Conservation (phyloP, 2,888 invertebrate species). For the Ligdia adustata region DNA sequence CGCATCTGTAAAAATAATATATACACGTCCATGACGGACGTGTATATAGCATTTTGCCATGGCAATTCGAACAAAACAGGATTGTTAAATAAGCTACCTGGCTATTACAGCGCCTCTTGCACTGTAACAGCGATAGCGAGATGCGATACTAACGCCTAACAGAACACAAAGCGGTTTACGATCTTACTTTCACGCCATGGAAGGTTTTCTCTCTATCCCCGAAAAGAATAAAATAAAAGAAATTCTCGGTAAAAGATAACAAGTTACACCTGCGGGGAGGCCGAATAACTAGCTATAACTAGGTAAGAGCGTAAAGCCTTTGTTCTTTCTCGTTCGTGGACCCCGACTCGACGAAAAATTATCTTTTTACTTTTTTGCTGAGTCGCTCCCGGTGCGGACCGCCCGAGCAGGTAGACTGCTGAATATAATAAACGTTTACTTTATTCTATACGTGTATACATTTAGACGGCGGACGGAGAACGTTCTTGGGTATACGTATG, state of each 20-base stretch:
- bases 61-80: too few species aligned
- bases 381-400: constrained; percentile 64
- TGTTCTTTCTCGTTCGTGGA: constrained; percentile 71
- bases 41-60: too few species aligned
- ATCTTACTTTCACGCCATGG: constrained; percentile 55
- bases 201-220: constrained; percentile 52
- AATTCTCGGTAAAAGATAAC: constrained; percentile 72
- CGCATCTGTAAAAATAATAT: too few species aligned
- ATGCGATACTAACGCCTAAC: constrained; percentile 38
- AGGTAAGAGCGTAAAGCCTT: constrained; percentile 73
- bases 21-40: too few species aligned
- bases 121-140: constrained; percentile 39
- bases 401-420: constrained; percentile 72
- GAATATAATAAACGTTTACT: constrained; percentile 63
- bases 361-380: constrained; percentile 79
- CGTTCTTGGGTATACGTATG: constrained; percentile 35
- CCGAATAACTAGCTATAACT: constrained; percentile 74
- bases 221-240: constrained; percentile 60
- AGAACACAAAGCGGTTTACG: constrained; percentile 47
- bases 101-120: too few species aligned
- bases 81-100: too few species aligned
- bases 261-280: constrained; percentile 76
- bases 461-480: constrained; percentile 41
- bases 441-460: constrained; percentile 44
- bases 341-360: constrained; percentile 73